A percentile compares a stretch with the other conserved stretches of the same genome.
Conservation (phyloP, 2,797 vertebrate genomes). For the Allobates femoralis region DNA sequence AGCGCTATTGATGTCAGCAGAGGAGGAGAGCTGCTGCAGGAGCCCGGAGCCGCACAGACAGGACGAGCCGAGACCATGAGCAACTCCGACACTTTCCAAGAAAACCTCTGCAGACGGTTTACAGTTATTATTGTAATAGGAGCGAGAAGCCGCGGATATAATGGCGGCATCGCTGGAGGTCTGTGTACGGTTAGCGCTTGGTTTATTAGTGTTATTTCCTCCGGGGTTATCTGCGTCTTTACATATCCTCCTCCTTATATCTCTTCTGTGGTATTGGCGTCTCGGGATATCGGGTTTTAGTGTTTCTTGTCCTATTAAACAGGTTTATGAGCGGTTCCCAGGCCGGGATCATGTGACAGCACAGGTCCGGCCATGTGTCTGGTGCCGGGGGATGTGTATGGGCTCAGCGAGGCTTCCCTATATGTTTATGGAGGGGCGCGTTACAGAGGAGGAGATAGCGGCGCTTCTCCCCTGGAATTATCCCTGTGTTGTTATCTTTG, state of each 20-base stretch:
- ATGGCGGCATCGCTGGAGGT: too few species aligned
- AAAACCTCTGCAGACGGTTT: too few species aligned
- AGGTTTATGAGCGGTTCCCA: slow-evolving; percentile 31
- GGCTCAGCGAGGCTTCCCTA: not conserved
- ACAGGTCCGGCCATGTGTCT: slow-evolving; percentile 6
- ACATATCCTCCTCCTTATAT: not conserved
- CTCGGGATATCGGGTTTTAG: not conserved
- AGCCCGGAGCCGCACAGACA: not conserved
- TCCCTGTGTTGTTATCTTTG: not conserved
- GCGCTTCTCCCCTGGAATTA: not conserved
- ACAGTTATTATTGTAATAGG: too few species aligned
- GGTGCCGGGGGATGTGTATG: not conserved
- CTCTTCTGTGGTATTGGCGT: not conserved
- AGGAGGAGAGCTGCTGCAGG: too few species aligned
- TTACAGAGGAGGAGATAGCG: not conserved
- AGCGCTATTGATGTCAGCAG: too few species aligned
- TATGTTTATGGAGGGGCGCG: slow-evolving; percentile 3
- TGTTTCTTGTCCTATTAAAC: slow-evolving; percentile 2
- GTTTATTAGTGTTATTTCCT: not conserved
- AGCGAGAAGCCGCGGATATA: too few species aligned
- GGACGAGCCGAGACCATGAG: too few species aligned
- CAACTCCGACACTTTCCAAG: too few species aligned
- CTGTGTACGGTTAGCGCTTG: not conserved
- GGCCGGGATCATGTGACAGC: slow-evolving; percentile 8
- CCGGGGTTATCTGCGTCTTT: not conserved